Percentiles rank a stretch among this genome's conserved stretches.
Conservation (phyloP, 2,888 invertebrate genomes). For the Meganola albula region DNA sequence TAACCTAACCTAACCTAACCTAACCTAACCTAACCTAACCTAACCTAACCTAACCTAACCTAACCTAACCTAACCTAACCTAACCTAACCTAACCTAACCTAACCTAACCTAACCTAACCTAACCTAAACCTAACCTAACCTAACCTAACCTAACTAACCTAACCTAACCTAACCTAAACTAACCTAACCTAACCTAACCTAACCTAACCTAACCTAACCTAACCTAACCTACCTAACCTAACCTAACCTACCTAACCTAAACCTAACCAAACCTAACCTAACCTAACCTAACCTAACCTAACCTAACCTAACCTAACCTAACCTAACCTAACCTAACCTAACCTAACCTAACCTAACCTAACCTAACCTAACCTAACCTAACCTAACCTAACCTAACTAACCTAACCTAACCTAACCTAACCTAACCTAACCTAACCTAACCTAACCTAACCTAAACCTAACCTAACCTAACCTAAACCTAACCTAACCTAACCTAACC, state of each 20-base stretch:
- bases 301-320: constrained; percentile 8
- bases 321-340: constrained; percentile 9
- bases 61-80: constrained; percentile 1
- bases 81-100: constrained; percentile 1
- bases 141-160: constrained; percentile 3
- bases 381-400: constrained; percentile 5
- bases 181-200: constrained; percentile 6
- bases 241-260: constrained; percentile 3
- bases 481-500: constrained; percentile 15
- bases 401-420: constrained; percentile 12
- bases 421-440: constrained; percentile 14
- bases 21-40: constrained; percentile 6
- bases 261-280: constrained; percentile 6
- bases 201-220: constrained; percentile 6
- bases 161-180: constrained; percentile 6
- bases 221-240: constrained; percentile 3
- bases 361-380: constrained; percentile 9
- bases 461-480: constrained; percentile 18
- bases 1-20: not conserved
- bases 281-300: constrained; percentile 8
- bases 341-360: constrained; percentile 9
- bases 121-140: constrained; percentile 3
- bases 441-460: constrained; percentile 17
- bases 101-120: constrained; percentile 7
- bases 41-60: constrained; percentile 8